Evolutionary conservation across 2,797 vertebrate genomes (phyloP), one percentile per base, ranked within the genome.

Genomic region (Darevskia mixta): DNA sequence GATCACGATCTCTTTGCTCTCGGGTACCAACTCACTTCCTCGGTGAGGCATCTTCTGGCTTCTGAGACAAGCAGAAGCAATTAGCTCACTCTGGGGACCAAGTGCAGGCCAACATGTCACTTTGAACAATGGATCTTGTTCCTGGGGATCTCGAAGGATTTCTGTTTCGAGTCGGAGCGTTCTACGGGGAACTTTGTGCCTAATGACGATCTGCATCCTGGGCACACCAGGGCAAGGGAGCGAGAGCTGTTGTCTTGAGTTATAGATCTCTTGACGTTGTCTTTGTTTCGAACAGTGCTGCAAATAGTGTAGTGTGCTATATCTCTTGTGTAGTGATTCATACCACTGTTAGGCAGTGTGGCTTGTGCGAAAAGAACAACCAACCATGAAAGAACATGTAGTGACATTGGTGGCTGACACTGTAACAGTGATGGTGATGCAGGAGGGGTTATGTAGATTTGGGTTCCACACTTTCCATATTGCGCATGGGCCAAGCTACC

Each of bases 51-150:
- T 83, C n/a, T 90, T 45, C 67, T n/a, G 78, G 38, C 82, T 94
- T 94, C 94, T 91, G 72, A 82, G 92, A 90, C 69, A 64, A 87
- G 88, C 86, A 90, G 86, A 93, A 94, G 88, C 85, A 87, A 90
- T 95, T 92, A 88, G 43, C 87, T 89, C 61, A 85, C 91, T 86
- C 91, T 0, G 0, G 93, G 92, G 94, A 94, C 86, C 66, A 88
- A 90, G 88, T 89, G 88, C 91, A 88, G 66, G 91, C 92, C 87
- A 94, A 94, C n/a, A 11, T 77, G 90, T 88, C 69, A 89, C 90
- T 89, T 93, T 86, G 69, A 92, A 87, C 93, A 90, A 86, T 77
- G 35, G 81, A 69, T 94, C 91, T 93, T 83, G 17, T 90, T 79
- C 79, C 92, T 84, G 35, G 71, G 32, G 64, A 75, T 86, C 91